Conservation (phyloP, 37 sponge, comb jelly and placozoan genomes). For the Spongia lamella region DNA sequence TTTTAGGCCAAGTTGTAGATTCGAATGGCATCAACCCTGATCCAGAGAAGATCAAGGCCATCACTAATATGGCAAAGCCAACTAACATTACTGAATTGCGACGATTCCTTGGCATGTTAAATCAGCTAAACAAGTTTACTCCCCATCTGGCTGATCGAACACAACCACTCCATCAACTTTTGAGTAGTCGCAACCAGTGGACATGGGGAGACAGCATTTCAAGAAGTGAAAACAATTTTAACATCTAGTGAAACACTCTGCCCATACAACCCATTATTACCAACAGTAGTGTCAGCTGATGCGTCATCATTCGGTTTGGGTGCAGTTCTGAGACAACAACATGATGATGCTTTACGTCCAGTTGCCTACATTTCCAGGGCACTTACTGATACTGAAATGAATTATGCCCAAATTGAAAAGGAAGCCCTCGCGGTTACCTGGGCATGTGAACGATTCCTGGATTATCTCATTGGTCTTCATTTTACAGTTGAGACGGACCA, state of each 20-base stretch:
- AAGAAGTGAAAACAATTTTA: not conserved
- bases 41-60: not conserved
- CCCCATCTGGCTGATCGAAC: not conserved
- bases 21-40: not conserved
- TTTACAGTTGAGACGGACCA: slow-evolving; percentile 43
- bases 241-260: not conserved
- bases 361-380: slow-evolving; percentile 21
- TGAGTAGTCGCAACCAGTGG: not conserved
- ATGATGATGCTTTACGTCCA: slow-evolving; percentile 34
- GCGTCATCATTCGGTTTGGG: slow-evolving; percentile 16
- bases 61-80: not conserved
- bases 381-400: slow-evolving; percentile 17
- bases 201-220: not conserved
- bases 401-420: slow-evolving; percentile 49
- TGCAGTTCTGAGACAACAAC: slow-evolving; percentile 30
- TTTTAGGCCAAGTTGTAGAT: not conserved
- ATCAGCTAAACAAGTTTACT: slow-evolving; percentile 10
- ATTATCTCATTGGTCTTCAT: slow-evolving; percentile 8
- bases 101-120: not conserved
- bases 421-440: slow-evolving; percentile 31
- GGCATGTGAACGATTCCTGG: slow-evolving; percentile 26
- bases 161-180: not conserved
- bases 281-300: slow-evolving; percentile 2
- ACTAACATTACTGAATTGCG: not conserved
- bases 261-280: not conserved